These are phyloP conservation scores for Eugnorisma glareosa DNA, from an alignment of 2,888 invertebrate species.

Conservation along the genomic window DNA sequence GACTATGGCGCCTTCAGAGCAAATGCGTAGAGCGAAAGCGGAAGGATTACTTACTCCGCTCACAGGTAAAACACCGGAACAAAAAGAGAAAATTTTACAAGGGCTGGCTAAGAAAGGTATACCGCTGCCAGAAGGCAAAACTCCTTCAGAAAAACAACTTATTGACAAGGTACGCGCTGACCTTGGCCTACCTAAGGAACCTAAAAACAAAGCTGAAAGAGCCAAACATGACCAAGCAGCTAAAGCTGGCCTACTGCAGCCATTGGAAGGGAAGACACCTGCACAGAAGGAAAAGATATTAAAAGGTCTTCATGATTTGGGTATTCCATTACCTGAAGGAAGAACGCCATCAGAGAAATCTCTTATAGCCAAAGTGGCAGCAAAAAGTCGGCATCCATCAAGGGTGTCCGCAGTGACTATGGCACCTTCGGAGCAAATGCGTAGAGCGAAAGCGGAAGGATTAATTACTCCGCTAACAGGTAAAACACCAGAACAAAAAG, in stretches of 20 bases:
- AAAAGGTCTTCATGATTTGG: conserved; percentile 55
- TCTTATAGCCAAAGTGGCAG: conserved; percentile 25
- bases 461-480: too few species aligned
- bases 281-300: conserved; percentile 36
- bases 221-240: background rate
- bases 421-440: conserved; percentile 25
- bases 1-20: background rate
- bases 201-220: conserved; percentile 43
- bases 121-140: conserved; percentile 67
- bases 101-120: conserved; percentile 62
- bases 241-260: background rate
- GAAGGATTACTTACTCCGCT: conserved; percentile 24
- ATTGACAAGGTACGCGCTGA: conserved; percentile 55
- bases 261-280: too few species aligned
- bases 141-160: conserved; percentile 63
- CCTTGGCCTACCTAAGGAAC: conserved; percentile 58
- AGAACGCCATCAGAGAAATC: conserved; percentile 65
- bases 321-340: conserved; percentile 67
- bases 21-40: conserved; percentile 3
- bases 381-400: background rate
- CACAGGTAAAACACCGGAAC: conserved; percentile 24
- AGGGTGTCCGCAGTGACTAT: background rate
- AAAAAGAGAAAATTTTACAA: conserved; percentile 65
- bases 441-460: conserved; percentile 30
- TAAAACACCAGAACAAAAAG: too few species aligned